Evolutionary conservation across 2,113 vertebrate species (phyloP).

Genomic region (Nanger granti): DNA sequence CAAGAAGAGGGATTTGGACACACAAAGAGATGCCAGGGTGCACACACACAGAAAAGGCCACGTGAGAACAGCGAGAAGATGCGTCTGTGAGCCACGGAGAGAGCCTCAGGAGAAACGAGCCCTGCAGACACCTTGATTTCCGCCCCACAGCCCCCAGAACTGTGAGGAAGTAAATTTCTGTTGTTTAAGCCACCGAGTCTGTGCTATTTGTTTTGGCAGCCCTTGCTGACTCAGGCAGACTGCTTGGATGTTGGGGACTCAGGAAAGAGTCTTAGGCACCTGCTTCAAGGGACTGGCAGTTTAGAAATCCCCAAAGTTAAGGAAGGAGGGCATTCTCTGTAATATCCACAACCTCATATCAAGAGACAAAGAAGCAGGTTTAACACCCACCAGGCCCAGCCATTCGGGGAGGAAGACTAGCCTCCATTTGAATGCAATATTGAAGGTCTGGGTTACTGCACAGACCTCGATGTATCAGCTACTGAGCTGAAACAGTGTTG

Average conservation of each 20-base stretch:
- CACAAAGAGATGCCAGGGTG: too few relatives aligned
- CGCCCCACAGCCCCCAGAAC: neutral
- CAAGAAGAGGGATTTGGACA: neutral
- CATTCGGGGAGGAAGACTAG: too few relatives aligned
- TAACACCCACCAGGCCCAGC: neutral
- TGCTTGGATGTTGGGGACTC: neutral
- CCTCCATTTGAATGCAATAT: neutral
- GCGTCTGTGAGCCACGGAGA: neutral
- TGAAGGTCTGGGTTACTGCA: neutral
- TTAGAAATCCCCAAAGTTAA: neutral
- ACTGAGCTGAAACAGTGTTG: neutral
- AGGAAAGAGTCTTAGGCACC: neutral
- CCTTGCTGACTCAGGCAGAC: neutral
- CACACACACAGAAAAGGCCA: neutral
- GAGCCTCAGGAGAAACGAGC: neutral
- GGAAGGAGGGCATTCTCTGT: neutral
- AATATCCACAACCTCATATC: neutral
- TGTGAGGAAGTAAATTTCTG: neutral
- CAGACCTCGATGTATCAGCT: fast-evolving
- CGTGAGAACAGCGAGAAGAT: fast-evolving
- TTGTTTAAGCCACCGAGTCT: neutral
- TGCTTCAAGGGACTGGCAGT: neutral
- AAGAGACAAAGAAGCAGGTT: neutral
- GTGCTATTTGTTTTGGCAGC: neutral
- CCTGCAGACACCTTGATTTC: neutral